Evolutionary conservation across 2,888 invertebrate genomes (phyloP).

Genomic region (Drosophila engyochracea): DNA sequence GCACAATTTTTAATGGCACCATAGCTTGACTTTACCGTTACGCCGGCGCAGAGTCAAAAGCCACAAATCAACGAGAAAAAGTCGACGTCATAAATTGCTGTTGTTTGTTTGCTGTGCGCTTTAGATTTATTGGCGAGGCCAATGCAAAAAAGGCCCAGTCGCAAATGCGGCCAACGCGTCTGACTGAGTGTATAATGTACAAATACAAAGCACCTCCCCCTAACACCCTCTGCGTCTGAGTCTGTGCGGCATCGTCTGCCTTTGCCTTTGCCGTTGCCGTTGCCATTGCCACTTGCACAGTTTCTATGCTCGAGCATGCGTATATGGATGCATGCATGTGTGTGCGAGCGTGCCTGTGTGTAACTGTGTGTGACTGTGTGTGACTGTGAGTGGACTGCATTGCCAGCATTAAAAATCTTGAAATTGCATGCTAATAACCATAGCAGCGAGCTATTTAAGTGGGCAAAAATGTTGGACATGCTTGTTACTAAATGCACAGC

Average conservation of each 20-base stretch:
- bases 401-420: conserved; percentile 73
- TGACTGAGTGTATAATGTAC: conserved; percentile 11
- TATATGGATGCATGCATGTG: conserved; percentile 10
- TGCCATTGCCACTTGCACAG: background rate
- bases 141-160: conserved; percentile 47
- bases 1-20: conserved; percentile 61
- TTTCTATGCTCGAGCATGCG: conserved; percentile 23
- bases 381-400: conserved; percentile 59
- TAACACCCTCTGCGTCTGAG: conserved; percentile 12
- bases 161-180: conserved; percentile 51
- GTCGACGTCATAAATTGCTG: conserved; percentile 62
- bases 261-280: background rate
- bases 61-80: conserved; percentile 55
- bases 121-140: conserved; percentile 63
- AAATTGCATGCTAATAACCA: conserved; percentile 77
- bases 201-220: background rate
- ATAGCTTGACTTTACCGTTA: conserved; percentile 67
- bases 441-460: conserved; percentile 67
- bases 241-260: background rate
- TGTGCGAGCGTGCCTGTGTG: conserved; percentile 1
- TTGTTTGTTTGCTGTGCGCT: conserved; percentile 34
- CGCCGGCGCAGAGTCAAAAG: conserved; percentile 30
- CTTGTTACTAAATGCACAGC: conserved; percentile 75
- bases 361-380: conserved; percentile 34
- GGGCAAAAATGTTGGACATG: conserved; percentile 77